Conservation (phyloP, 2,797 vertebrate species). For the Phalanger gymnotis region DNA sequence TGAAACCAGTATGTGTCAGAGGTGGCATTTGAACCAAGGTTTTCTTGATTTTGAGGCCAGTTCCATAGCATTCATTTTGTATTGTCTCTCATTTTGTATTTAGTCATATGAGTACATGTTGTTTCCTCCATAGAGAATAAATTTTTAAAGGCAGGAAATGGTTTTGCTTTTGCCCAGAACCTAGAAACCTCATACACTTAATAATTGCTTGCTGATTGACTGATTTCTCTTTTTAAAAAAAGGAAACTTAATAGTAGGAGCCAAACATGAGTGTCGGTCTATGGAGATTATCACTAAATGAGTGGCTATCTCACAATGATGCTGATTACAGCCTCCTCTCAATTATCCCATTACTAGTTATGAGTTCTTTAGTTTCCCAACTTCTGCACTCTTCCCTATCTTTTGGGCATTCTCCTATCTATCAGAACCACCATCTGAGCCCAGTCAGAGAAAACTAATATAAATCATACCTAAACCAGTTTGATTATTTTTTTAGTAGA, state of each 20-base stretch:
- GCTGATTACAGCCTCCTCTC: not conserved
- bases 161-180: not conserved
- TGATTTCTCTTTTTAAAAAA: too few species aligned
- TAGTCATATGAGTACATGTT: not conserved
- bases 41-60: not conserved
- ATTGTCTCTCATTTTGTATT: not conserved
- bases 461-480: not conserved
- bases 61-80: not conserved
- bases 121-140: not conserved
- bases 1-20: not conserved
- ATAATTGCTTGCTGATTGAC: too few species aligned
- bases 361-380: not conserved
- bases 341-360: not conserved
- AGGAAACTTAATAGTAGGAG: not conserved
- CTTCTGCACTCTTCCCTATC: not conserved
- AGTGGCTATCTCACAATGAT: not conserved
- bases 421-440: not conserved
- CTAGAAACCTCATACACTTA: not conserved
- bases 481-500: slow-evolving; percentile 17
- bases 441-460: not conserved
- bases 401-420: not conserved
- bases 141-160: not conserved
- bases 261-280: not conserved
- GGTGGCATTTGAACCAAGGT: not conserved
- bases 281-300: not conserved